These are phyloP conservation scores for Lasioglossum marginatum DNA, from an alignment of 2,888 invertebrate species.

Conservation along the genomic window DNA sequence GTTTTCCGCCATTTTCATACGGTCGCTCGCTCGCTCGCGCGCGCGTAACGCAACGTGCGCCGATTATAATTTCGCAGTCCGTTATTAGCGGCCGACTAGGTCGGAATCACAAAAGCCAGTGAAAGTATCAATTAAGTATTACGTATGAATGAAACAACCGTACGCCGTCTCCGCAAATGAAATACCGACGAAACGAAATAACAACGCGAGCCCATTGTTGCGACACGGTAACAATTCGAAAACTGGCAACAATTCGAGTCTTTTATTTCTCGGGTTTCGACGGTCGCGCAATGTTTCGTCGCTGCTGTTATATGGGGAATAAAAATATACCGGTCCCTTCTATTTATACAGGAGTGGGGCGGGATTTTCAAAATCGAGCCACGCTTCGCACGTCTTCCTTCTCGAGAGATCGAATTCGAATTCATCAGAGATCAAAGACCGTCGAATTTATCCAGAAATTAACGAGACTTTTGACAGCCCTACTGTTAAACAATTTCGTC, in stretches of 20 bases:
- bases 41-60: neutral
- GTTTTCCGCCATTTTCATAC: neutral
- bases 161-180: neutral
- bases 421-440: no score
- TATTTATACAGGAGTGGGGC: neutral
- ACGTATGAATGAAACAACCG: neutral
- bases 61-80: neutral
- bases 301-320: neutral
- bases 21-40: neutral
- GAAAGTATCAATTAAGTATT: conserved; percentile 16
- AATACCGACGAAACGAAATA: conserved; percentile 13
- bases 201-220: neutral
- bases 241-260: neutral
- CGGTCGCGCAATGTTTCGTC: neutral
- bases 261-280: neutral
- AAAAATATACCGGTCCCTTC: neutral
- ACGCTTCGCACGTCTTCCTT: neutral
- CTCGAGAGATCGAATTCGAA: no score
- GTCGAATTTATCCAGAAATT: no score
- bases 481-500: neutral
- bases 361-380: neutral
- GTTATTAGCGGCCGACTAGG: neutral
- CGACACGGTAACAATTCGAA: neutral
- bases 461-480: neutral
- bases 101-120: neutral